phyloP scores from a whole-genome alignment of 2,113 vertebrate species.

The Geococcyx californianus region DNA sequence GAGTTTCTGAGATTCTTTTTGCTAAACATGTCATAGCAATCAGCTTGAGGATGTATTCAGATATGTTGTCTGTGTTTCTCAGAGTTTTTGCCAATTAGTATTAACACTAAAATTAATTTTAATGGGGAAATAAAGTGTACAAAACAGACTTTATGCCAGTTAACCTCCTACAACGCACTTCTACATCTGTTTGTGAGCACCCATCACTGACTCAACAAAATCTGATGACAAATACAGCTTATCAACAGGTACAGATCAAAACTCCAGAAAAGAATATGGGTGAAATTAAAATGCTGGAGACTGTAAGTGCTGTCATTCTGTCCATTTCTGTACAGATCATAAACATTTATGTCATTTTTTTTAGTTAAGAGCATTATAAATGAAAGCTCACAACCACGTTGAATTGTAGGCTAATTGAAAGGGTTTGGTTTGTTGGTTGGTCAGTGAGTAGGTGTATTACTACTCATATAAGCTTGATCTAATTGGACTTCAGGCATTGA shows the following conservation, averaged over 20 bases:
- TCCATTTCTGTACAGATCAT: background rate
- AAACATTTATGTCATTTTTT: background rate
- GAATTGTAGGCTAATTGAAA: background rate
- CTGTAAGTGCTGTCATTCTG: background rate
- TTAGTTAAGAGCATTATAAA: background rate
- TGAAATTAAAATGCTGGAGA: background rate
- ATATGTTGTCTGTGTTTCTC: background rate
- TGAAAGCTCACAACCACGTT: background rate
- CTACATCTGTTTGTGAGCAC: background rate
- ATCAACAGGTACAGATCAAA: background rate
- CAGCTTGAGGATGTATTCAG: background rate
- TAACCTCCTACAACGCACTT: background rate
- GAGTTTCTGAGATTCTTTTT: background rate
- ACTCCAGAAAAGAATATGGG: background rate
- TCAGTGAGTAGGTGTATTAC: background rate
- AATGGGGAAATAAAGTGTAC: background rate
- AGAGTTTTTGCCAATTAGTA: background rate
- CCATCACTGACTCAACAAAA: background rate
- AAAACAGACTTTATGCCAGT: background rate
- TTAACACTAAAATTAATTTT: background rate
- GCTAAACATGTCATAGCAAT: background rate
- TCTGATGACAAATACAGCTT: background rate
- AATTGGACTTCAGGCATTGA: background rate
- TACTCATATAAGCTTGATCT: background rate
- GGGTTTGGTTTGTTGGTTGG: background rate